Base-by-base conservation (phyloP, 2,113 vertebrate genomes). In the Arizona elegans region DNA sequence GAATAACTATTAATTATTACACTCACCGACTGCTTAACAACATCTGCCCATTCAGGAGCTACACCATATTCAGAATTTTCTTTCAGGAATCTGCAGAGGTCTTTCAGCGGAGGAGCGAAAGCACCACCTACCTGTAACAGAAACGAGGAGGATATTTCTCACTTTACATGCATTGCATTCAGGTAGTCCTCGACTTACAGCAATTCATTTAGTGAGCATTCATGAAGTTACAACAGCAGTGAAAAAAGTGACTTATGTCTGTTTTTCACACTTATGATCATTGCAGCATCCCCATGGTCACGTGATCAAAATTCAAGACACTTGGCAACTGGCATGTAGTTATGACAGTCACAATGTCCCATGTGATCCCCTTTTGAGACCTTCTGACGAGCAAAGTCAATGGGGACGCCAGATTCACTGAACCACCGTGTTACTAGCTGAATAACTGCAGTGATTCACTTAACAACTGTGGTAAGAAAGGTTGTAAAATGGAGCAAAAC, bases 51-150 rank as follows among this genome's bases (percentile, higher is more conserved):
- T 95, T 99, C 99, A 50, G 99, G 99, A 94, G 99, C 99, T 90
- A 99, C 98, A 90, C 99, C 99, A 29, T 99, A 99, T 94, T 99
- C 99, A 0, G 98, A 98, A 97, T 99, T 99, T 97, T 99, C 99
- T 97, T 99, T 99, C 93, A 99, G 97, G 97, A 99, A 99, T 92
- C 98, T 98, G 97, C 98, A 98, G 94, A 99, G 97, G 96, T 99
- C 99, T 97, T 99, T 99, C 91, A 99, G 96, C 91, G 99, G 99
- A 47, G 99, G 99, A 95, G 99, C 99, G 96, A 99, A 99, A 0
- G 99, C 99, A 95, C 99, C 99, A 24, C 99, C 99, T 33, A 99
- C 98, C 99, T 99, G 92, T 89, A 95, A 96, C 91, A 75, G 38
- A 33, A 87, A 54, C 96, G 88, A 88, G 94, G 0, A 75, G 92